These are phyloP conservation scores for Merops nubicus DNA, from an alignment of 2,113 vertebrate species.

Conservation along the genomic window DNA sequence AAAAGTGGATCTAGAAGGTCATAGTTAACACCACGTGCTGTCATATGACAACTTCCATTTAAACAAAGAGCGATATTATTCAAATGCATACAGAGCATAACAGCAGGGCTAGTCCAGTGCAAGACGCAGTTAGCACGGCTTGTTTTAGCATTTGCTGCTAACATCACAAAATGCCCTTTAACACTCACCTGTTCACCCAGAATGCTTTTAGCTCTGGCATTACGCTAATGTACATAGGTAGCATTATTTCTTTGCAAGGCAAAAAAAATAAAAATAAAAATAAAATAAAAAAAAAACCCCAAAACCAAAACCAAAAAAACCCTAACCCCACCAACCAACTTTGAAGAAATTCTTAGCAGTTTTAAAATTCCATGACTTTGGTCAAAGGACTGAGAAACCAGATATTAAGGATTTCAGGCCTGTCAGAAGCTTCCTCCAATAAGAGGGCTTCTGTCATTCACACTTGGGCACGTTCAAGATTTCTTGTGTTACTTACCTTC, in stretches of 20 bases:
- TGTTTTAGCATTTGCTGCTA: background rate
- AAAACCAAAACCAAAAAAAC: background rate
- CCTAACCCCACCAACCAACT: background rate
- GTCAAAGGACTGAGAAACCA: slow-evolving; percentile 64
- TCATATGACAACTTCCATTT: background rate
- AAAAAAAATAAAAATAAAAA: background rate
- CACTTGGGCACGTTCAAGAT: slow-evolving; percentile 69
- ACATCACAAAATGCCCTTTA: background rate
- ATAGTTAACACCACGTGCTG: background rate
- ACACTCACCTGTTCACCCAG: slow-evolving; percentile 17
- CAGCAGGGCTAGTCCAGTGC: background rate
- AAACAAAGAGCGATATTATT: background rate
- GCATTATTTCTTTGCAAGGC: slow-evolving; percentile 43
- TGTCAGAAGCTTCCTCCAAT: slow-evolving; percentile 76
- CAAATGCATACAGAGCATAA: background rate
- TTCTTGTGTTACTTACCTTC: slow-evolving; percentile 73
- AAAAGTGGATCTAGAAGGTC: background rate
- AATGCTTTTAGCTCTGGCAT: slow-evolving; percentile 24
- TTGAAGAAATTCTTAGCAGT: slow-evolving; percentile 50
- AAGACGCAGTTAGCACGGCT: background rate
- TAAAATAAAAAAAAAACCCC: background rate
- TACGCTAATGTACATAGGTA: background rate
- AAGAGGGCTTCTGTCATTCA: slow-evolving; percentile 77
- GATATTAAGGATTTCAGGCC: slow-evolving; percentile 73
- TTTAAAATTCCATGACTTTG: slow-evolving; percentile 72